Percentiles rank a stretch among this genome's conserved stretches.
phyloP scores from a whole-genome alignment of 2,113 vertebrate genomes.

The Calonectris borealis region DNA sequence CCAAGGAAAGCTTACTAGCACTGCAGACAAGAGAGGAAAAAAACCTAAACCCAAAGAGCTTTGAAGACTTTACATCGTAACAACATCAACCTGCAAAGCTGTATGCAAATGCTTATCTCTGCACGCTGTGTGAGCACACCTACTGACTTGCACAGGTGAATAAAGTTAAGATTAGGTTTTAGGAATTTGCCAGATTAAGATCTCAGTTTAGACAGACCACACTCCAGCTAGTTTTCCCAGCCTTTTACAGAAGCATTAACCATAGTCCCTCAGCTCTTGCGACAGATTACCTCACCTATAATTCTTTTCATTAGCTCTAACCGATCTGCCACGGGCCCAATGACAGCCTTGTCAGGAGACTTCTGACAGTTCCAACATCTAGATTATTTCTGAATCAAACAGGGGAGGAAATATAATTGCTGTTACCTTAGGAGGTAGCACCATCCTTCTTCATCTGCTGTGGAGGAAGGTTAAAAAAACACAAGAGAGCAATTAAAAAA shows the following conservation, averaged over 20 bases:
- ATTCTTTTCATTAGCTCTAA: not conserved
- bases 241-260: not conserved
- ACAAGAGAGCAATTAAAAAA: not conserved
- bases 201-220: not conserved
- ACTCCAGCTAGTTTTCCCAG: not conserved
- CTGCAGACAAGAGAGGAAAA: not conserved
- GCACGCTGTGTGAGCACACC: fast-evolving
- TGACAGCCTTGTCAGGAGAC: not conserved
- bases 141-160: not conserved
- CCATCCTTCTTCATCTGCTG: not conserved
- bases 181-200: not conserved
- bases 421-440: not conserved
- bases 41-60: not conserved
- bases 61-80: not conserved
- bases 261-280: not conserved
- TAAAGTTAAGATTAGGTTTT: not conserved
- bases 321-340: not conserved
- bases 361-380: constrained; percentile 15
- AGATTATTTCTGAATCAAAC: constrained; percentile 15
- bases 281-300: not conserved
- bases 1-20: not conserved
- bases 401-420: not conserved
- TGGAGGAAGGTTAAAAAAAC: not conserved
- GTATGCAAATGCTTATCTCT: not conserved
- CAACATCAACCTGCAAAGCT: not conserved